A percentile compares a stretch with the other conserved stretches of the same genome.
These are phyloP conservation scores for Mechanitis messenoides DNA, from an alignment of 2,888 invertebrate genomes.

Conservation along the genomic window DNA sequence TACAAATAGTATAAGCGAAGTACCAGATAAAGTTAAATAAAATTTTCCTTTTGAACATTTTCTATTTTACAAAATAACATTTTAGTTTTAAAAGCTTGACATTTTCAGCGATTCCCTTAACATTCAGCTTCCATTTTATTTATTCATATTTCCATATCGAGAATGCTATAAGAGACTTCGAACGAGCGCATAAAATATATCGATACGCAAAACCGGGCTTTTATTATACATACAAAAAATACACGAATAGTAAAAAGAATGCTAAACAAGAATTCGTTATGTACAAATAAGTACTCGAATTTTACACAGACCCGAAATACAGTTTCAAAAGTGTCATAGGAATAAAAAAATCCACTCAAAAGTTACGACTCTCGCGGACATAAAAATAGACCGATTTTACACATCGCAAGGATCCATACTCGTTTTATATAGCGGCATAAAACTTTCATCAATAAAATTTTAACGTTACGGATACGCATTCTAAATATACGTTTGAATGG, in stretches of 20 bases:
- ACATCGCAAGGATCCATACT: conserved; percentile 58
- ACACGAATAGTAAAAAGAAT: conserved; percentile 21
- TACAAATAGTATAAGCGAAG: no score
- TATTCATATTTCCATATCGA: conserved; percentile 26
- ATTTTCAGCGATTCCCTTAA: conserved; percentile 20
- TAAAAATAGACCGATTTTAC: conserved; percentile 71
- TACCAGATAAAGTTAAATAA: neutral
- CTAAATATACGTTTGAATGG: conserved; percentile 22
- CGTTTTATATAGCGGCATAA: conserved; percentile 62
- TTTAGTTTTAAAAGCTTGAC: conserved; percentile 27
- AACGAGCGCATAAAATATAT: conserved; percentile 21
- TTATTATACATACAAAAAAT: conserved; percentile 20
- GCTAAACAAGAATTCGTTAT: conserved; percentile 14
- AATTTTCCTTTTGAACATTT: conserved; percentile 8
- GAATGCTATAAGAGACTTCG: conserved; percentile 16
- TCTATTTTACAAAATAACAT: conserved; percentile 18
- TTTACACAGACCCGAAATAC: conserved; percentile 35
- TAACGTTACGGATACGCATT: conserved; percentile 52
- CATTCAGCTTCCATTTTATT: conserved; percentile 23
- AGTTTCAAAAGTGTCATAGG: conserved; percentile 54
- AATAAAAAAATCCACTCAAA: conserved; percentile 65
- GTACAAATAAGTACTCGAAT: conserved; percentile 15
- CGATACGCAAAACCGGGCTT: conserved; percentile 16
- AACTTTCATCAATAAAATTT: conserved; percentile 66
- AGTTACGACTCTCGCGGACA: conserved; percentile 57